Base-by-base conservation (phyloP, 2,888 invertebrate species). In the Tubulanus polymorphus region DNA sequence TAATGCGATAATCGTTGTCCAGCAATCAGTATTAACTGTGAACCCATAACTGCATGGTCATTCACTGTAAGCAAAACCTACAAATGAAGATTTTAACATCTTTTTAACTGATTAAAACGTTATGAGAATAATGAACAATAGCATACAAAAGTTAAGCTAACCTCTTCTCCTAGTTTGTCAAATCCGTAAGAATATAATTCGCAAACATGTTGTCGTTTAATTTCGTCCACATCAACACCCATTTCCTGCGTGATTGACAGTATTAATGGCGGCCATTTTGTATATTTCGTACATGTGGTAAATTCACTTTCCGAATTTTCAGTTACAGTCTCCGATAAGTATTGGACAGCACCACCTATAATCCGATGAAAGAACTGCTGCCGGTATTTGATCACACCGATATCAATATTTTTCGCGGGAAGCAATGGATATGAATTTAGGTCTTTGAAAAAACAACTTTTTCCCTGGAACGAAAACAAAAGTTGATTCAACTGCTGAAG, bases 121-220 rank as follows among this genome's bases (percentile, higher is more conserved):
- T 10, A n/a, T 32, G 10, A 12, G 35, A 10, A 32, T 12, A 32
- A 32, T n/a, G n/a, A 32, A 20, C 51, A 49, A 12, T 47, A 54
- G 18, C 51, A 56, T 25, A 51, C 26, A 8, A 58, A 3, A 41
- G 20, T 5, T 27, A 20, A 30, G 58, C 67, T 68, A 65, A 85
- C 85, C 80, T 86, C 85, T 71, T 84, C 83, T 37, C 85, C 86
- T 29, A 84, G 67, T 59, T 80, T 80, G 75, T 86, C 86, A 63
- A 83, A 82, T 35, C 85, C 85, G 60, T 81, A 80, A 6, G 82
- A 79, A 67, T 85, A 86, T 46, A 85, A 81, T 70, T 84, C 84
- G 69, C 82, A 83, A 58, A 89, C 88, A 83, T 93, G 89, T 77
- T 89, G 88, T 52, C 89, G 84, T 63, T 87, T 84, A 41, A 94